A percentile compares a stretch with the other conserved stretches of the same genome.
Conservation (phyloP, 1,140 invertebrate species). For the Coelopa frigida region DNA sequence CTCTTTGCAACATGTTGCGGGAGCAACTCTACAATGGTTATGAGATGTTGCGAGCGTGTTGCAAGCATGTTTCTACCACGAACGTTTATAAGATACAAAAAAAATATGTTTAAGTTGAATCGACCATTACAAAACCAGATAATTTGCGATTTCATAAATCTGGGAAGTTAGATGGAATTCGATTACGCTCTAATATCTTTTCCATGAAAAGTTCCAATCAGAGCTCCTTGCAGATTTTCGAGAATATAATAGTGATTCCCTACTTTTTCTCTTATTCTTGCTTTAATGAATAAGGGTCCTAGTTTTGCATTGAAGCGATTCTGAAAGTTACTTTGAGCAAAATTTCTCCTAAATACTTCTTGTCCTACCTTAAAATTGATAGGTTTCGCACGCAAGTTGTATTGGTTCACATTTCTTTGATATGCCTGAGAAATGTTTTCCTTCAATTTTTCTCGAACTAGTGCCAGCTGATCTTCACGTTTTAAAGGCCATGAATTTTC, state of each 20-base stretch:
- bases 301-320: constrained; percentile 1
- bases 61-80: no score
- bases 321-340: background rate
- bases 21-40: no score
- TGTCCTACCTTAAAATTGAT: constrained; percentile 1
- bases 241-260: constrained; percentile 3
- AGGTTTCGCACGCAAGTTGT: background rate
- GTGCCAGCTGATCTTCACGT: background rate
- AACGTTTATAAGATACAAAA: no score
- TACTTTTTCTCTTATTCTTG: background rate
- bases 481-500: background rate
- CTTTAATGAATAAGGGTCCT: background rate
- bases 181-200: constrained; percentile 2
- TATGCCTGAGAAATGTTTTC: constrained; percentile 3
- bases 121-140: no score
- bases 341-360: constrained; percentile 4
- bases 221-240: background rate
- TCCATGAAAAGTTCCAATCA: constrained; percentile 6
- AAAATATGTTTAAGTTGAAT: no score
- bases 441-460: background rate
- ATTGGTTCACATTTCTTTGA: background rate
- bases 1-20: no score
- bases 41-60: no score
- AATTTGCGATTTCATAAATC: no score
- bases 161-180: no score